A percentile compares a stretch with the other conserved stretches of the same genome.
Conservation (phyloP, 2,113 vertebrate genomes). For the Cathartes aura region DNA sequence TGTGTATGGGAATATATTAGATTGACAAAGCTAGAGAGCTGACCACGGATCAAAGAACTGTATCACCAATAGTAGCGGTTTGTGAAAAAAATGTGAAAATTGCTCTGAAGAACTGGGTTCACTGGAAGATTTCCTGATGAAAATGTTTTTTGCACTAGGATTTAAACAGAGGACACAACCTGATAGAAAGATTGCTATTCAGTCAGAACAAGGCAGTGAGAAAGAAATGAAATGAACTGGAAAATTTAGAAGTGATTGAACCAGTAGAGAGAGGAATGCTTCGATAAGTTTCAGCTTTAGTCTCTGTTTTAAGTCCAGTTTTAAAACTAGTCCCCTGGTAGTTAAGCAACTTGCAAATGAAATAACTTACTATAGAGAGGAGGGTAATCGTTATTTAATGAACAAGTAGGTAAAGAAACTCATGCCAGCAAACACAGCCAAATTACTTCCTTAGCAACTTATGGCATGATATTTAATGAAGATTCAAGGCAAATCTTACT, state of each 20-base stretch:
- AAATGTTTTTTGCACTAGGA: not conserved
- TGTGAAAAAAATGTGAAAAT: not conserved
- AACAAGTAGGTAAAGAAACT: not conserved
- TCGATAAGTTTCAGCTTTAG: not conserved
- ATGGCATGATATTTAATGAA: not conserved
- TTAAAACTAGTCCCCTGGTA: not conserved
- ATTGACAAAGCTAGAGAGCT: not conserved
- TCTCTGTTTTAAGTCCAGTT: not conserved
- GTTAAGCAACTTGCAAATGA: not conserved
- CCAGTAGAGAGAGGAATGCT: not conserved
- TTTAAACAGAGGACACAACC: not conserved
- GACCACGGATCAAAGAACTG: not conserved
- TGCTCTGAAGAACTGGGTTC: not conserved
- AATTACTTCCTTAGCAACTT: not conserved
- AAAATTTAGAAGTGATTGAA: constrained; percentile 50
- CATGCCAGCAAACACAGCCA: not conserved
- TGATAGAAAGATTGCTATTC: not conserved
- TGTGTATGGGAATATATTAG: not conserved
- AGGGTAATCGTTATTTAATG: not conserved
- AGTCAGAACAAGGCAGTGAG: not conserved
- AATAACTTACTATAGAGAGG: not conserved
- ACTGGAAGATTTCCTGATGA: not conserved
- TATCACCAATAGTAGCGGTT: not conserved
- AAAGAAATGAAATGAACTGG: constrained; percentile 23
- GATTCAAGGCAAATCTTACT: not conserved